A percentile compares a stretch with the other conserved stretches of the same genome.
Evolutionary conservation across 2,113 vertebrate genomes (phyloP).

Genomic region (Ceyx melanurus): DNA sequence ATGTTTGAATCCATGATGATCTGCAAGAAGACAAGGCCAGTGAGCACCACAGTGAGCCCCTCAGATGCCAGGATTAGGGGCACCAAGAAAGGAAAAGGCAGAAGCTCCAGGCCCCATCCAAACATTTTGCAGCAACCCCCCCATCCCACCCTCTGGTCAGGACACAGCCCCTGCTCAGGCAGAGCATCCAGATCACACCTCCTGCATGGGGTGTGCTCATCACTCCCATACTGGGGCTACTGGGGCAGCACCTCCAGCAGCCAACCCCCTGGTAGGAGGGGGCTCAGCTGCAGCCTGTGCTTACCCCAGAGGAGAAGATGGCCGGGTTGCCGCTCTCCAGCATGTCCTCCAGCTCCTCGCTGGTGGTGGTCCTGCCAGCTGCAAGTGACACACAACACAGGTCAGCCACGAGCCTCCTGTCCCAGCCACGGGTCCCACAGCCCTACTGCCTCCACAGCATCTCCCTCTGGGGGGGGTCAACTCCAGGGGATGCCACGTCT

Average conservation of each 20-base stretch:
- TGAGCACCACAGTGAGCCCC: not conserved
- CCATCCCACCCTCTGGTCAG: not conserved
- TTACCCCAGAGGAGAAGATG: conserved; percentile 95
- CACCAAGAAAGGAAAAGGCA: not conserved
- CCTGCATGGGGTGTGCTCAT: not conserved
- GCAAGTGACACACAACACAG: not conserved
- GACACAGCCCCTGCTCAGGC: not conserved
- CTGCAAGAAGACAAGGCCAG: conserved; percentile 58
- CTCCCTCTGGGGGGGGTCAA: not conserved
- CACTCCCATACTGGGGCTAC: fast-evolving
- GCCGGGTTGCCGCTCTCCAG: conserved; percentile 94
- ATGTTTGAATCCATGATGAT: conserved; percentile 97
- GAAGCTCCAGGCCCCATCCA: not conserved
- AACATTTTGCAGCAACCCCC: not conserved
- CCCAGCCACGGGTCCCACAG: not conserved
- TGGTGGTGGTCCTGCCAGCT: conserved; percentile 96
- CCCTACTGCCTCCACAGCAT: not conserved
- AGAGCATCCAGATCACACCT: not conserved
- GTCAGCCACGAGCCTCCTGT: not conserved
- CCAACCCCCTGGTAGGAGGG: not conserved
- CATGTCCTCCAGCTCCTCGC: conserved; percentile 96
- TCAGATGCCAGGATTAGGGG: not conserved
- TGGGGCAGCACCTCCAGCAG: fast-evolving
- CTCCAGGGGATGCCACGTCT: not conserved
- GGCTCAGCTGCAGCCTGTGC: not conserved